A percentile compares a stretch with the other conserved stretches of the same genome.
Conservation (phyloP, 2,888 invertebrate species). For the Meandrusa payeni region DNA sequence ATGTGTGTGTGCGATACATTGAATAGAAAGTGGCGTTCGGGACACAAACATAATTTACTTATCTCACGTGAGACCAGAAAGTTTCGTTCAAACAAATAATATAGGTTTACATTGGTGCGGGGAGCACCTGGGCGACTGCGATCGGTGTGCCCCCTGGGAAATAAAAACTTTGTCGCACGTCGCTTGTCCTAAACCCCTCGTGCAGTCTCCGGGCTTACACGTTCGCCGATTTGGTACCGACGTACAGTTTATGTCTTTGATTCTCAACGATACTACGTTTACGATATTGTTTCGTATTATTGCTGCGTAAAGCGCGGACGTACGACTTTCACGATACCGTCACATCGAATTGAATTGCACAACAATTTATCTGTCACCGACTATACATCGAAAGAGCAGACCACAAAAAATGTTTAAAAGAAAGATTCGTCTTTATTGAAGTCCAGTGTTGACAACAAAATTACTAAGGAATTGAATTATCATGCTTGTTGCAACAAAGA, state of each 20-base stretch:
- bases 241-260: constrained; percentile 73
- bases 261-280: constrained; percentile 72
- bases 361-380: constrained; percentile 18
- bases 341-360: constrained; percentile 32
- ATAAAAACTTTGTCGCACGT: constrained; percentile 80
- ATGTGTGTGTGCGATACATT: too few relatives aligned
- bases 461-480: too few relatives aligned
- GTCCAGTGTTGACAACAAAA: too few relatives aligned
- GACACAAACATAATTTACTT: constrained; percentile 76
- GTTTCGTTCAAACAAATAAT: constrained; percentile 79
- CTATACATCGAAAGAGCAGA: constrained; percentile 1
- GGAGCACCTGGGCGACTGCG: constrained; percentile 76
- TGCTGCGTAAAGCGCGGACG: constrained; percentile 51
- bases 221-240: constrained; percentile 71
- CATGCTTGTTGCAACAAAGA: too few relatives aligned
- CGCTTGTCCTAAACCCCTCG: constrained; percentile 77
- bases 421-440: too few relatives aligned
- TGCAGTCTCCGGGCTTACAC: constrained; percentile 64
- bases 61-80: constrained; percentile 76
- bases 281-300: constrained; percentile 72
- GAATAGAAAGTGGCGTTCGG: constrained; percentile 62
- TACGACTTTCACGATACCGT: constrained; percentile 36
- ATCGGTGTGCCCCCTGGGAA: constrained; percentile 78
- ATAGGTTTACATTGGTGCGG: constrained; percentile 73
- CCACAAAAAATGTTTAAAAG: too few relatives aligned